Percentiles rank a stretch among this genome's conserved stretches.
Evolutionary conservation across 2,797 vertebrate species (phyloP).

Genomic region (Gallinago stenura): DNA sequence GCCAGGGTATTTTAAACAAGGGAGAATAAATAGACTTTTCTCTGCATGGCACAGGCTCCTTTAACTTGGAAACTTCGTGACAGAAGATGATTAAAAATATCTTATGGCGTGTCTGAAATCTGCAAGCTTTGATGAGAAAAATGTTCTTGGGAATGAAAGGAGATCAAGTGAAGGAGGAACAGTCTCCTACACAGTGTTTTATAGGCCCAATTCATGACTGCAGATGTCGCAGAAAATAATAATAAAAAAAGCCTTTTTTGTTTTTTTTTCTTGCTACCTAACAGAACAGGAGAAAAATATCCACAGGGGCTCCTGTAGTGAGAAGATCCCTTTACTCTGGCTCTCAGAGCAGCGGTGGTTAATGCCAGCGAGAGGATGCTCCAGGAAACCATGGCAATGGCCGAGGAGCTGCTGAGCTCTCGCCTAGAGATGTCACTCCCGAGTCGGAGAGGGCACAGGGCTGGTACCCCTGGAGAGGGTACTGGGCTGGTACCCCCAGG

Average conservation of each 20-base stretch:
- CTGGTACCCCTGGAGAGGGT: too few relatives aligned
- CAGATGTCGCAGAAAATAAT: constrained; percentile 49
- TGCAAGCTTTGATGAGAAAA: constrained; percentile 68
- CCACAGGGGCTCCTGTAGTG: not conserved
- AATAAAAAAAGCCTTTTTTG: not conserved
- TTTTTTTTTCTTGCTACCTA: not conserved
- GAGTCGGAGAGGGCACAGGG: not conserved
- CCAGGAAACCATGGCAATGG: not conserved
- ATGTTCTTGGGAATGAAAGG: constrained; percentile 60
- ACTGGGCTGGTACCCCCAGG: too few relatives aligned
- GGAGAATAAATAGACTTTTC: constrained; percentile 65
- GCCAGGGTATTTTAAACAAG: constrained; percentile 64
- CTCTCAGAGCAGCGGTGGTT: accelerated
- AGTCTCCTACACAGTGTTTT: constrained; percentile 62
- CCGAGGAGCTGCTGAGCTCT: not conserved
- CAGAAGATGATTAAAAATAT: constrained; percentile 76
- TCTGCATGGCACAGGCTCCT: constrained; percentile 53
- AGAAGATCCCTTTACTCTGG: not conserved
- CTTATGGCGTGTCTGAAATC: constrained; percentile 63
- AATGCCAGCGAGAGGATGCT: not conserved
- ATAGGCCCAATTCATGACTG: constrained; percentile 53
- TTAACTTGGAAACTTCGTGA: constrained; percentile 68
- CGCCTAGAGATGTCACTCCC: not conserved
- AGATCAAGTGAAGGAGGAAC: constrained; percentile 66
- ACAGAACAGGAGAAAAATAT: not conserved